Percentiles rank a stretch among this genome's conserved stretches.
These are phyloP conservation scores for Phylloscopus whistleri DNA, from an alignment of 2,113 vertebrate genomes.

Conservation along the genomic window DNA sequence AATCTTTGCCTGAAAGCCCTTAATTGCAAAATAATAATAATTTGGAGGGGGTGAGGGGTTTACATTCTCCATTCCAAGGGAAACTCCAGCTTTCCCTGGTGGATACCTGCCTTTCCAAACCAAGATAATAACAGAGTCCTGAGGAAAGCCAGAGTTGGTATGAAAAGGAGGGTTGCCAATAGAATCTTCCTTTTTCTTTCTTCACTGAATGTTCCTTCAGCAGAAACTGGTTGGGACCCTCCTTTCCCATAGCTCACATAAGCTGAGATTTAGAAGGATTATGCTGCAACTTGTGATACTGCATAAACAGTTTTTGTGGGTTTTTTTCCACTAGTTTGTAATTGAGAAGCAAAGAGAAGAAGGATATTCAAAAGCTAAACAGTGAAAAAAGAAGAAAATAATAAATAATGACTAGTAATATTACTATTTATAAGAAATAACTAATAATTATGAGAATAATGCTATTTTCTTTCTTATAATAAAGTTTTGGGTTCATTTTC, in stretches of 20 bases:
- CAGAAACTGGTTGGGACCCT: background rate
- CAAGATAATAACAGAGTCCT: background rate
- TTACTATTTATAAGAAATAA: background rate
- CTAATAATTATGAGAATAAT: background rate
- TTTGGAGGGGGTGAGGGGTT: no score
- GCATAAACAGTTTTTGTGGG: accelerated
- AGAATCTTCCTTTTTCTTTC: background rate
- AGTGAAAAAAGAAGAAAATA: background rate
- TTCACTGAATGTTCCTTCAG: background rate
- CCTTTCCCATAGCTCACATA: background rate
- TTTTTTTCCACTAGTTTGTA: background rate
- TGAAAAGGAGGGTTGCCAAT: background rate
- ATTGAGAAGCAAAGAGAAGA: background rate
- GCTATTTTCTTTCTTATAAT: background rate
- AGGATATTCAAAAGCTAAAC: background rate
- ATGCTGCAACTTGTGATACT: background rate
- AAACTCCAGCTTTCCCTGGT: no score
- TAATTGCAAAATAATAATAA: no score
- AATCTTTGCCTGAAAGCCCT: no score
- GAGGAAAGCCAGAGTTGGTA: background rate
- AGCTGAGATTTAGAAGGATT: background rate
- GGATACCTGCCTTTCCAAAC: no score
- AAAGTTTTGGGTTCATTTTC: background rate
- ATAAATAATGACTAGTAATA: background rate
- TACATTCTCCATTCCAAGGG: no score